These are phyloP conservation scores for Tipula vernalis DNA, from an alignment of 2,888 invertebrate genomes.

Conservation along the genomic window DNA sequence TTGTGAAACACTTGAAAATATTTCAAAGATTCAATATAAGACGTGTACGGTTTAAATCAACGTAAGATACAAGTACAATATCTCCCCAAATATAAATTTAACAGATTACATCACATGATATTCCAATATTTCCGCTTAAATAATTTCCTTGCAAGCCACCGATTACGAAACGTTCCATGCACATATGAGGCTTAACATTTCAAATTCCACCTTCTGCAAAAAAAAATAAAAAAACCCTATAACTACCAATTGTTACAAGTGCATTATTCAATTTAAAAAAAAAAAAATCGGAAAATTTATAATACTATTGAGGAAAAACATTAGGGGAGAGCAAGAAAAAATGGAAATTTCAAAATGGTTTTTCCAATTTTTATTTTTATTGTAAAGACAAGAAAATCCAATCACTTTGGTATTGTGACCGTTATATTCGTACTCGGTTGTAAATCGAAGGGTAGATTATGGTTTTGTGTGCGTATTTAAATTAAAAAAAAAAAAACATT, in stretches of 20 bases:
- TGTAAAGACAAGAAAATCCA: background rate
- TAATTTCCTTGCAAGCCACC: background rate
- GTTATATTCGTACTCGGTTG: background rate
- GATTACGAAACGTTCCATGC: background rate
- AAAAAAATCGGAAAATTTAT: background rate
- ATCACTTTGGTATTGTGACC: background rate
- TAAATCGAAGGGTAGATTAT: background rate
- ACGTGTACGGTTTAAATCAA: too few relatives aligned
- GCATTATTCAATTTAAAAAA: background rate
- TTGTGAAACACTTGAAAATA: too few relatives aligned
- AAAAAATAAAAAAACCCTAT: background rate
- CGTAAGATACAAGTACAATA: too few relatives aligned
- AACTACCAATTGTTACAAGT: slow-evolving; percentile 4
- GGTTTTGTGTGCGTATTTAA: background rate
- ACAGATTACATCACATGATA: background rate
- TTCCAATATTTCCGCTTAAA: background rate
- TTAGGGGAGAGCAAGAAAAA: background rate
- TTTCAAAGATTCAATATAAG: too few relatives aligned
- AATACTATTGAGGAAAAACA: background rate
- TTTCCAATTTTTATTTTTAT: background rate
- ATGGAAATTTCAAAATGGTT: background rate
- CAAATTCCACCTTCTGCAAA: background rate
- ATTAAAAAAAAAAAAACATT: background rate
- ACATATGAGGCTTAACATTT: background rate
- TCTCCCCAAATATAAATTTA: too few relatives aligned